A percentile compares a stretch with the other conserved stretches of the same genome.
These are phyloP conservation scores for Nyctereutes procyonoides DNA, from an alignment of 2,113 vertebrate genomes.

Conservation along the genomic window DNA sequence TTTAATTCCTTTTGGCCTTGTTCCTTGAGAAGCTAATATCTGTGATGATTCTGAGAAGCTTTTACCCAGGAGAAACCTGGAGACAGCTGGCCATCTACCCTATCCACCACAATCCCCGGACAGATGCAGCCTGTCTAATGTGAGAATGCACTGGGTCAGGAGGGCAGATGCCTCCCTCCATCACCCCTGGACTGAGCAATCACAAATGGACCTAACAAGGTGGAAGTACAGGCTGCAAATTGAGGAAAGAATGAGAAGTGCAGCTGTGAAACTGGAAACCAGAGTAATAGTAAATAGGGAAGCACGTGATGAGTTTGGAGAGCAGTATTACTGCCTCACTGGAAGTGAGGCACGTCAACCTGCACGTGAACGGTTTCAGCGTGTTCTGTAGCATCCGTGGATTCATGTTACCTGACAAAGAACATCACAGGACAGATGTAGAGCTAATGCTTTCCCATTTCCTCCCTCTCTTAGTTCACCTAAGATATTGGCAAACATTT, in stretches of 20 bases:
- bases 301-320: not conserved
- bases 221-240: not conserved
- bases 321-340: not conserved
- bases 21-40: not conserved
- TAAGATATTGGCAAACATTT: not conserved
- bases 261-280: not conserved
- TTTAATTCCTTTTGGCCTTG: not conserved
- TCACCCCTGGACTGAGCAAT: not conserved
- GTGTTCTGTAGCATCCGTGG: not conserved
- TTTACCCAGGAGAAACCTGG: not conserved
- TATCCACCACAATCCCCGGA: not conserved
- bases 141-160: not conserved
- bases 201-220: not conserved
- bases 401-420: not conserved
- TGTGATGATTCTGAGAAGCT: not conserved
- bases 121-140: not conserved
- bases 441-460: not conserved
- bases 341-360: not conserved
- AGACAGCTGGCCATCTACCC: not conserved
- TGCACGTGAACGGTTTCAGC: rapidly evolving
- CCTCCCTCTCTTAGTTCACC: not conserved
- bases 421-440: not conserved
- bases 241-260: not conserved
- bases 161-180: not conserved
- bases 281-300: not conserved